Conservation (phyloP, 2,113 vertebrate genomes). For the Semicossyphus pulcher region DNA sequence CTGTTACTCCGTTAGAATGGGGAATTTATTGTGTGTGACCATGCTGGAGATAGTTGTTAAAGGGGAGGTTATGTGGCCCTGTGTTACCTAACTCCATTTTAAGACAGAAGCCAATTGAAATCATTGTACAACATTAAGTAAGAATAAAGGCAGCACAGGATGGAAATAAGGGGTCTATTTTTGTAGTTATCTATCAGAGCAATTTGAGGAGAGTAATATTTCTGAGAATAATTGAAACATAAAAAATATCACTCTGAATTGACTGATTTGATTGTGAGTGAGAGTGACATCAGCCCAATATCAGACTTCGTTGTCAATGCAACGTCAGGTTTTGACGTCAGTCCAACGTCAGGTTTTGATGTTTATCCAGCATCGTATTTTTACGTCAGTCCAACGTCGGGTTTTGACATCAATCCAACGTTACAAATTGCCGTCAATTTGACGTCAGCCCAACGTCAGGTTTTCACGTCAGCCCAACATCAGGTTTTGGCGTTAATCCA, state of each 20-base stretch:
- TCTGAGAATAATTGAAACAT: not conserved
- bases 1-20: constrained; percentile 39
- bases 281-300: too few relatives aligned
- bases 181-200: not conserved
- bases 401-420: too few relatives aligned
- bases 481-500: too few relatives aligned
- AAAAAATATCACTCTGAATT: not conserved
- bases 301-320: too few relatives aligned
- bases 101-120: constrained; percentile 18
- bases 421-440: too few relatives aligned
- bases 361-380: too few relatives aligned
- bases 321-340: too few relatives aligned
- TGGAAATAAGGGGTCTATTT: too few relatives aligned
- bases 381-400: too few relatives aligned
- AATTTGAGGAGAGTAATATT: not conserved
- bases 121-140: constrained; percentile 7
- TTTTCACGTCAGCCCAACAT: too few relatives aligned
- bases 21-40: constrained; percentile 47
- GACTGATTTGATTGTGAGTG: not conserved
- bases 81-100: constrained; percentile 33
- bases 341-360: too few relatives aligned
- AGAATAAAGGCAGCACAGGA: not conserved
- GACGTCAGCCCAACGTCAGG: too few relatives aligned
- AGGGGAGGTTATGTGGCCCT: constrained; percentile 25
- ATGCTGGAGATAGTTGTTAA: constrained; percentile 43